Percentiles rank a stretch among this genome's conserved stretches.
These are phyloP conservation scores for Micrasema longulum DNA, from an alignment of 1,140 invertebrate species.

Conservation along the genomic window DNA sequence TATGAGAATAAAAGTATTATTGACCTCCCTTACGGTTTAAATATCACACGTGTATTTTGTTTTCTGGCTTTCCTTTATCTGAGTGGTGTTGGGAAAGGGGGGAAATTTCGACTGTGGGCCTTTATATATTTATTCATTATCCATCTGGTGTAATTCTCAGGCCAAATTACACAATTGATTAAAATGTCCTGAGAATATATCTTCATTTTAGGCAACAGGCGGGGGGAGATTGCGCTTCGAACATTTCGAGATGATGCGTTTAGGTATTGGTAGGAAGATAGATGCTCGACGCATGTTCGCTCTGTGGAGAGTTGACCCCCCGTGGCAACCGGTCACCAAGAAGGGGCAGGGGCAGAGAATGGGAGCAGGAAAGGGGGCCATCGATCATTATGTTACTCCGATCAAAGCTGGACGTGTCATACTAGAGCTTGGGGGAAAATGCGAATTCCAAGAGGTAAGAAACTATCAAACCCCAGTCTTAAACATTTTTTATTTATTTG, in stretches of 20 bases:
- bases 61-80: too few species aligned
- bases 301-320: conserved; percentile 93
- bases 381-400: conserved; percentile 96
- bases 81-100: not conserved
- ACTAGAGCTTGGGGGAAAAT: conserved; percentile 92
- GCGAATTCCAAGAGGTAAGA: conserved; percentile 87
- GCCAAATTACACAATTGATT: too few species aligned
- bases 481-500: too few species aligned
- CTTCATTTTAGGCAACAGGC: conserved; percentile 74
- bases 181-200: too few species aligned
- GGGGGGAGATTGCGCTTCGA: conserved; percentile 84
- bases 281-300: conserved; percentile 88
- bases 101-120: not conserved
- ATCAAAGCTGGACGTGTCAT: conserved; percentile 93
- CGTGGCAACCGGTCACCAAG: conserved; percentile 95
- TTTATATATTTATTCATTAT: not conserved
- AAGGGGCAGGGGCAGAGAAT: conserved; percentile 91
- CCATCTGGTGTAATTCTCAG: too few species aligned
- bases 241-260: conserved; percentile 91
- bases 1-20: too few species aligned
- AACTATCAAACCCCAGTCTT: too few species aligned
- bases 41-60: too few species aligned
- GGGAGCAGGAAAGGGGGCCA: conserved; percentile 96
- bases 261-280: conserved; percentile 80
- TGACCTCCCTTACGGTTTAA: too few species aligned